Conservation (phyloP, 2,797 vertebrate species). For the Brachymystax lenok region DNA sequence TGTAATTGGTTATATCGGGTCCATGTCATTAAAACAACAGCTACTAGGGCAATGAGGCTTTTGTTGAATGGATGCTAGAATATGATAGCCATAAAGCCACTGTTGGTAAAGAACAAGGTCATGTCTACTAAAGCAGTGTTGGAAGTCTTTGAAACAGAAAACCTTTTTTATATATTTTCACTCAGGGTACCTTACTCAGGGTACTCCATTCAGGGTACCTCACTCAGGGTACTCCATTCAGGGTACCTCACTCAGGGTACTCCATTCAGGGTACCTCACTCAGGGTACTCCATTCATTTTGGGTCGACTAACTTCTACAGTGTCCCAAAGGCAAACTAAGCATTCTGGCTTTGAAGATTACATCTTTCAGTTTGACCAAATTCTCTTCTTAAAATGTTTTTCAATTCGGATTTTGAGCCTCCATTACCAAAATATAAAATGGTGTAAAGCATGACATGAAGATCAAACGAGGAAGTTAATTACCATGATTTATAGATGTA, state of each 20-base stretch:
- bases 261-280: neutral
- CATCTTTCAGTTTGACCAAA: neutral
- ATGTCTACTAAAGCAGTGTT: constrained; percentile 46
- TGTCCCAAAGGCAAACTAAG: neutral
- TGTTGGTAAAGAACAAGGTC: constrained; percentile 58
- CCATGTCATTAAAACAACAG: constrained; percentile 66
- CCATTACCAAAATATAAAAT: neutral
- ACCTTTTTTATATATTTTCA: constrained; percentile 8
- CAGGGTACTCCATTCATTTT: neutral
- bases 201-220: neutral
- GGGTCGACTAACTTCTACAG: neutral
- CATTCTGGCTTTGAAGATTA: neutral
- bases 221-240: neutral
- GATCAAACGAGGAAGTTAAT: neutral
- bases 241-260: neutral
- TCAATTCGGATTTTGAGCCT: neutral
- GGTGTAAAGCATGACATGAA: neutral
- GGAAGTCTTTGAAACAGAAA: constrained; percentile 55
- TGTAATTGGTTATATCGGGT: constrained; percentile 19
- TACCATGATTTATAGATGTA: neutral
- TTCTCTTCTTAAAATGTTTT: neutral
- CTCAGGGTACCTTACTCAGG: neutral
- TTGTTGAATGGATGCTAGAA: constrained; percentile 49
- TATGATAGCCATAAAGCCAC: constrained; percentile 56
- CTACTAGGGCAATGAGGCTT: constrained; percentile 34